These are phyloP conservation scores for Asobara japonica DNA, from an alignment of 1,140 invertebrate species.

Conservation along the genomic window DNA sequence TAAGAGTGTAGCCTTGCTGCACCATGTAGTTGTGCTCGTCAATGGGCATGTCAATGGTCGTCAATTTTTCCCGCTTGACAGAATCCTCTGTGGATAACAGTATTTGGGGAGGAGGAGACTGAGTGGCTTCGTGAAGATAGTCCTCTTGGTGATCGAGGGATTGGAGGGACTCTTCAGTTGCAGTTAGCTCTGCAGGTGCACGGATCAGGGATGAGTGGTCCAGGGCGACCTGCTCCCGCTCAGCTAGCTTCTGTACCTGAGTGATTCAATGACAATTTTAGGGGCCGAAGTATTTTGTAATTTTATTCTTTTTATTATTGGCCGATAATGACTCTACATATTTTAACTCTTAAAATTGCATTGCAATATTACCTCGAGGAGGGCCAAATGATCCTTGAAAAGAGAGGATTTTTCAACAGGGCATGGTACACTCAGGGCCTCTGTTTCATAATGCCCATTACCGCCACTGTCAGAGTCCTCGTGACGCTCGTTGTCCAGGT, in stretches of 20 bases:
- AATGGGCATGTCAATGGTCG: conserved; percentile 37
- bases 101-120: background rate
- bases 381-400: conserved; percentile 56
- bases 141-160: background rate
- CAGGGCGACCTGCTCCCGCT: background rate
- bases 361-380: conserved; percentile 49
- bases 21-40: conserved; percentile 52
- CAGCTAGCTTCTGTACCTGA: background rate
- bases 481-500: conserved; percentile 49
- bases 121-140: conserved; percentile 18
- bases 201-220: background rate
- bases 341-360: conserved; percentile 1
- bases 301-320: too few relatives aligned
- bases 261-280: too few relatives aligned
- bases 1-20: conserved; percentile 44
- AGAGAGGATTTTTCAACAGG: conserved; percentile 41
- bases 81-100: background rate
- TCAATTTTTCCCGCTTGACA: conserved; percentile 23
- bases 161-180: background rate
- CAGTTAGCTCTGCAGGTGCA: too few relatives aligned
- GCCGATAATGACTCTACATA: too few relatives aligned
- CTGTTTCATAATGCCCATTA: conserved; percentile 41
- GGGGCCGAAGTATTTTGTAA: too few relatives aligned
- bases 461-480: conserved; percentile 39
- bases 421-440: conserved; percentile 33